Base-by-base conservation (phyloP, 2,113 vertebrate genomes). In the Melanotaenia duboulayi region DNA sequence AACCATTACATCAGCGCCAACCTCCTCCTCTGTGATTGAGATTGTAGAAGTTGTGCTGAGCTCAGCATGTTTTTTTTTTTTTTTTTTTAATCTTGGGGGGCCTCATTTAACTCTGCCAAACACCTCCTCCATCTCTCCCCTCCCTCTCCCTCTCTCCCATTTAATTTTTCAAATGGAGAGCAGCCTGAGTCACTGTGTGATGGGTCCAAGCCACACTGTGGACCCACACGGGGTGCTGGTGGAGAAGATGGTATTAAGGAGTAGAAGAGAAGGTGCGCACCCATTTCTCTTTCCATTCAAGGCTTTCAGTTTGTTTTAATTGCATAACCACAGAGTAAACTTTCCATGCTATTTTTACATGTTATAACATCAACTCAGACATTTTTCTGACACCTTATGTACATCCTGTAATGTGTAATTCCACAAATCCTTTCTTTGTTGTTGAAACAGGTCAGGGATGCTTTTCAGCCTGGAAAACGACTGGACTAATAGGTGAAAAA, bases 401-500 rank as follows among this genome's bases (percentile, higher is more conserved):
- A 2, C 4, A 11, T n/a, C 23, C 5, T 1, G 2, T 7, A 2
- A n/a, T 32, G 0, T 17, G 42, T 24, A 37, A 42, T 67, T 56
- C 52, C 0, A 19, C 17, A 58, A 4, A 32, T 58, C 17, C 7
- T n/a, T 61, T 11, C 23, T 7, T 42, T 49, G 65, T 23, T 83
- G 50, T 76, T 87, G 61, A n/a, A 92, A 87, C 81, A 96, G 94
- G 92, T 93, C 62, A 95, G 92, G 14, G 90, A 93, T 76, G 90
- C 94, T 44, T 93, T 93, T 67, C 32, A 94, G 91, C 51, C 91
- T 85, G 16, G 94, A 92, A 64, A 93, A 96, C 80, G 94, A 93
- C 66, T 93, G 95, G 94, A 93, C 81, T 68, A 95, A 91, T 90
- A 94, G 95, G 37, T 92, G 90, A 0, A 94, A 96, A 65, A 95